Conservation (phyloP, 2,888 invertebrate genomes). For the Lucinisca nassula region DNA sequence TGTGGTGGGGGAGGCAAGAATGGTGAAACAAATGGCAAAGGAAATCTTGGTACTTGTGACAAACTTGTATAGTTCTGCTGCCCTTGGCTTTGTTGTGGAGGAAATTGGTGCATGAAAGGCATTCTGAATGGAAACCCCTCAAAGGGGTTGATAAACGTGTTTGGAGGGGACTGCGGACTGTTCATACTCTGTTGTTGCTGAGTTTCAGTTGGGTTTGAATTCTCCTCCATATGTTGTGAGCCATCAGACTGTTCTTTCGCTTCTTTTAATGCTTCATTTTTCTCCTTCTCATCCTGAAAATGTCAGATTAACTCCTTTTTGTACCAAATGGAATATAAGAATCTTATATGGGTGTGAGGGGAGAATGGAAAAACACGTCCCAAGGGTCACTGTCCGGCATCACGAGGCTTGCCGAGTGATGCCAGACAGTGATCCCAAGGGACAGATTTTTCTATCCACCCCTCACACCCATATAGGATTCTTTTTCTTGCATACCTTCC, state of each 20-base stretch:
- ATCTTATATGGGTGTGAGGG: no score
- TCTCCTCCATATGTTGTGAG: background rate
- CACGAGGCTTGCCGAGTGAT: no score
- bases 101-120: slow-evolving; percentile 61
- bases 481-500: no score
- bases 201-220: background rate
- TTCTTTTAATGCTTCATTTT: slow-evolving; percentile 61
- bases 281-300: slow-evolving; percentile 66
- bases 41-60: slow-evolving; percentile 58
- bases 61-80: background rate
- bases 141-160: slow-evolving; percentile 44
- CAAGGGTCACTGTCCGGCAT: no score
- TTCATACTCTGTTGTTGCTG: slow-evolving; percentile 8
- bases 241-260: background rate
- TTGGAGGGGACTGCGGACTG: background rate
- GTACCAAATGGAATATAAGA: no score
- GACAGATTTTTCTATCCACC: no score
- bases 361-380: no score
- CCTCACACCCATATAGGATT: no score
- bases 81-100: background rate
- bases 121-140: slow-evolving; percentile 64
- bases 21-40: slow-evolving; percentile 65
- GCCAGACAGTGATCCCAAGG: no score
- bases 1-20: slow-evolving; percentile 55
- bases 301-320: no score